Percentiles rank a stretch among this genome's conserved stretches.
Conservation (phyloP, 2,113 vertebrate species). For the Dipodomys spectabilis region DNA sequence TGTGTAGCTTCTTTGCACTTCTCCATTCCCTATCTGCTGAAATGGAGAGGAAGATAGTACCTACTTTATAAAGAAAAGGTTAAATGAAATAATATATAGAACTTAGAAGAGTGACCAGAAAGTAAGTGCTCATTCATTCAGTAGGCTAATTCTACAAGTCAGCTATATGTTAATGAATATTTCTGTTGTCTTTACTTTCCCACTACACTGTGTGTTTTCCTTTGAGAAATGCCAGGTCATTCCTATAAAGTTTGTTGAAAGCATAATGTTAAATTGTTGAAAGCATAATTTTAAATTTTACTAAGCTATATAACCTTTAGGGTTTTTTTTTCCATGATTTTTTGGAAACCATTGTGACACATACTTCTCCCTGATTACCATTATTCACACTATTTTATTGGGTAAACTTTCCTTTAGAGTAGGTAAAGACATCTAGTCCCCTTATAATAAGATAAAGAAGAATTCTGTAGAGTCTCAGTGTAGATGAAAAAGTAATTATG, state of each 20-base stretch:
- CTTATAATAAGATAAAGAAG: background rate
- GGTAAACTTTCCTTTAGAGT: background rate
- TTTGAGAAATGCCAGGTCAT: slow-evolving; percentile 32
- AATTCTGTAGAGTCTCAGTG: background rate
- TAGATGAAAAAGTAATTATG: background rate
- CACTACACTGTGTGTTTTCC: background rate
- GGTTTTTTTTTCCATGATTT: background rate
- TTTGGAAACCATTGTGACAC: background rate
- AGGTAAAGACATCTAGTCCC: background rate
- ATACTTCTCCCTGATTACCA: slow-evolving; percentile 39
- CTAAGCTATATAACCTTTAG: slow-evolving; percentile 9
- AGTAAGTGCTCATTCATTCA: background rate
- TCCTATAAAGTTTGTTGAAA: slow-evolving; percentile 27
- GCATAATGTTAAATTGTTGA: slow-evolving; percentile 15
- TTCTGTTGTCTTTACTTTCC: slow-evolving; percentile 18
- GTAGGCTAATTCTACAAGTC: background rate
- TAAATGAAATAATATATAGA: background rate
- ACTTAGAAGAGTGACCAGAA: background rate
- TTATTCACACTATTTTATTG: slow-evolving; percentile 39
- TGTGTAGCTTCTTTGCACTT: background rate
- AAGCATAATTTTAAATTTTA: slow-evolving; percentile 22
- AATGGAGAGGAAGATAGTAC: slow-evolving; percentile 20
- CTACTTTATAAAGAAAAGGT: background rate
- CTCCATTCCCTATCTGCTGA: background rate
- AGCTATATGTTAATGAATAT: background rate